Conservation (phyloP, 1,140 invertebrate genomes). For the Cherax destructor region DNA sequence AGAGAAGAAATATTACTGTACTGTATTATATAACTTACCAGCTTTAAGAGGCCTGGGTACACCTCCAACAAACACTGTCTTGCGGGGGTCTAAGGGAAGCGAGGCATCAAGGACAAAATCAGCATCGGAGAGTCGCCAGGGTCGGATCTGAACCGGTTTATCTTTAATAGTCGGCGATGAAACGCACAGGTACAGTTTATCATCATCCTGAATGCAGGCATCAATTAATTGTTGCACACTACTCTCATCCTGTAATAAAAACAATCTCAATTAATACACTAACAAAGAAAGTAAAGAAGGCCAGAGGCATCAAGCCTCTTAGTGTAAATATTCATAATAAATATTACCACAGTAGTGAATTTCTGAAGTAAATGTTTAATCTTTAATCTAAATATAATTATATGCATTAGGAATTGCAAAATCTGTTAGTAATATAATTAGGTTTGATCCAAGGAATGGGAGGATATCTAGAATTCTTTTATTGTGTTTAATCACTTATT, state of each 20-base stretch:
- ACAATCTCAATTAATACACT: not conserved
- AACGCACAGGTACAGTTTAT: constrained; percentile 98
- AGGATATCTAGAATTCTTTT: no score
- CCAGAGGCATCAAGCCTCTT: no score
- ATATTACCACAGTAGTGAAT: no score
- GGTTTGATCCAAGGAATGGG: no score
- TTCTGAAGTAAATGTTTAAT: no score
- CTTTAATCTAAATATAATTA: no score
- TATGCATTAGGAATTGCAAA: no score
- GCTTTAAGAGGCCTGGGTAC: constrained; percentile 98
- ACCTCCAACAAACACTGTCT: constrained; percentile 99
- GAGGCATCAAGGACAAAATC: constrained; percentile 98
- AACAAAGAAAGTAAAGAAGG: not conserved
- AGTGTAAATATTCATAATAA: no score
- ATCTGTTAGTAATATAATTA: no score
- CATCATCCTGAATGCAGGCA: constrained; percentile 97
- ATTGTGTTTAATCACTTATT: no score
- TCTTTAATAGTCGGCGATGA: constrained; percentile 99
- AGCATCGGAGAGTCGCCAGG: constrained; percentile 97
- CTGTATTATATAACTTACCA: constrained; percentile 78
- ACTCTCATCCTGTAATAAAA: constrained; percentile 89
- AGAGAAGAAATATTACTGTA: not conserved
- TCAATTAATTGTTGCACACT: constrained; percentile 98
- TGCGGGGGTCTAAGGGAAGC: constrained; percentile 97
- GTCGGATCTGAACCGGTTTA: constrained; percentile 99